These are phyloP conservation scores for Apocrypta bakeri DNA, from an alignment of 1,140 invertebrate species.

Conservation along the genomic window DNA sequence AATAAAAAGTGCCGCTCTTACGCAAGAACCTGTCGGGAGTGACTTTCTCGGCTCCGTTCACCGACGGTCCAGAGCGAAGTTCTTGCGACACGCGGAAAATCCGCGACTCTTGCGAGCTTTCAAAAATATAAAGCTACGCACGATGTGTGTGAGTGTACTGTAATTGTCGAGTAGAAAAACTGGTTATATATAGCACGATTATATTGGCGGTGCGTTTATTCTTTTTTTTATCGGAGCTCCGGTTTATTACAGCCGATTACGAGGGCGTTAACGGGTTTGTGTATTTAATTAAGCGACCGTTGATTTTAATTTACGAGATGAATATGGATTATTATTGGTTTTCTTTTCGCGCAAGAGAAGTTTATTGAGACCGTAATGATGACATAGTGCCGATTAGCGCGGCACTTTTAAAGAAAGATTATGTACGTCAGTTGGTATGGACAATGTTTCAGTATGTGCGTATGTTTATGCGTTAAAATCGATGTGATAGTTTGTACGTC, in stretches of 20 bases:
- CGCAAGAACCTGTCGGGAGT: not conserved
- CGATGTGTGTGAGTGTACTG: not conserved
- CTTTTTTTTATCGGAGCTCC: not conserved
- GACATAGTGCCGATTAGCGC: not conserved
- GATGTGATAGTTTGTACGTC: too few relatives aligned
- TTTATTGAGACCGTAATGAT: not conserved
- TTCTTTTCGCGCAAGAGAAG: not conserved
- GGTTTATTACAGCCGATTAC: conserved; percentile 9
- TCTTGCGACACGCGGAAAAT: not conserved
- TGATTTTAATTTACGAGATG: conserved; percentile 29
- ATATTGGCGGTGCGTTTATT: not conserved
- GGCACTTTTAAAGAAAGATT: not conserved
- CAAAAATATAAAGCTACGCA: not conserved
- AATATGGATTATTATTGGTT: conserved; percentile 12
- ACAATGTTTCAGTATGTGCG: too few relatives aligned
- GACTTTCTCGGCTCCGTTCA: conserved; percentile 2
- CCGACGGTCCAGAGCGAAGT: not conserved
- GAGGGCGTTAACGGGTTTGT: not conserved
- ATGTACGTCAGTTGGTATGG: too few relatives aligned
- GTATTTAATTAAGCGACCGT: not conserved
- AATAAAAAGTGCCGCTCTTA: conserved; percentile 1
- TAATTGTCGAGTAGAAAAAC: not conserved
- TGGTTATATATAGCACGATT: not conserved
- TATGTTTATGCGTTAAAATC: too few relatives aligned
- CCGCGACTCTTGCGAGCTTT: not conserved